Evolutionary conservation across 2,797 vertebrate species (phyloP), one percentile per base, ranked within the genome.

Genomic region (Chaetodon trifasciatus): DNA sequence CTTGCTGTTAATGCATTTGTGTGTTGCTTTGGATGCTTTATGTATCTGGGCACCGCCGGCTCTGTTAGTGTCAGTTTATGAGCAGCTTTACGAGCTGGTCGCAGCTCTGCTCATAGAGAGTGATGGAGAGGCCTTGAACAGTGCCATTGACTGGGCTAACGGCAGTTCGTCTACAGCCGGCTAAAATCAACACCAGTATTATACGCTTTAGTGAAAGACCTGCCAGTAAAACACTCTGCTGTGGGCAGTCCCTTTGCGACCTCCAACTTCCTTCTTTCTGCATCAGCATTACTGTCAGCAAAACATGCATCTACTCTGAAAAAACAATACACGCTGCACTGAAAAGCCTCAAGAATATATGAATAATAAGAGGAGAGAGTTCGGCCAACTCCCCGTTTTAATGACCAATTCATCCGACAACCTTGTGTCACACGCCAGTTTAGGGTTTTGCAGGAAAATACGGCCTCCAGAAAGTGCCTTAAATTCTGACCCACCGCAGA

Each of bases 181-280:
- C 93, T 93, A 94, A 93, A 95, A 93, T 92, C 94, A 95, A 95
- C 95, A 95, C 77, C 76, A 69, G 84, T 82, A 88, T 94, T 94
- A 89, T 90, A 92, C 81, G 94, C 92, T 90, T 92, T 86, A 88
- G 88, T 88, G 89, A 92, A 81, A 91, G 89, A 86, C 66, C 86
- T 67, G 87, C 86, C 88, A 88, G 87, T 93, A 94, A 94, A 95
- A 92, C 83, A 82, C 84, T 46, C 58, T 49, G 79, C 64, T 76
- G 78, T 70, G 73, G 84, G 53, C 66, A 39, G 76, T 82, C 72
- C 82, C 86, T 85, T 53, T 69, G 85, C 32, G 81, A 88, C 89
- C 82, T 49, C 76, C 57, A 50, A 64, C 73, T 78, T 89, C 87
- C 73, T 65, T 79, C 70, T 66, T 40, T 65, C 64, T 60, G 56